phyloP scores from a whole-genome alignment of 2,113 vertebrate species.

The Vimba vimba region DNA sequence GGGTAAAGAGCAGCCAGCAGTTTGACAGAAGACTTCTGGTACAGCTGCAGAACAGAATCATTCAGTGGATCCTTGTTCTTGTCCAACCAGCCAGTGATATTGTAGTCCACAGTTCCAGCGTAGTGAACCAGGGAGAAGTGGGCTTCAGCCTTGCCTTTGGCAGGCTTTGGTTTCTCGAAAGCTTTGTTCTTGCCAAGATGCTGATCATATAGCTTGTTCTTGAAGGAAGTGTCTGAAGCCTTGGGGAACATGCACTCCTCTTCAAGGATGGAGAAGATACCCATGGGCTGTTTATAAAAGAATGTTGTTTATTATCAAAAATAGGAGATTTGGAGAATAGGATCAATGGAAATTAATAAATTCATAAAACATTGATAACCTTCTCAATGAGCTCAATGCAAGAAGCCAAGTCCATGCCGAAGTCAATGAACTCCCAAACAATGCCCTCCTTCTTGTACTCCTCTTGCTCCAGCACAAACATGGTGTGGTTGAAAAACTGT shows the following conservation, averaged over 20 bases:
- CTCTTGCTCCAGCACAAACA: constrained; percentile 86
- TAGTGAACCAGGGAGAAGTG: constrained; percentile 85
- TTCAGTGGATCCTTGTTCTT: constrained; percentile 64
- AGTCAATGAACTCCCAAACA: constrained; percentile 89
- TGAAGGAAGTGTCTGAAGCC: constrained; percentile 63
- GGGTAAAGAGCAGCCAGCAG: constrained; percentile 51
- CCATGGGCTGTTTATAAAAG: constrained; percentile 68
- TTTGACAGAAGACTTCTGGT: constrained; percentile 54
- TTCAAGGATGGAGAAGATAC: constrained; percentile 76
- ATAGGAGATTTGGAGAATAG: neutral
- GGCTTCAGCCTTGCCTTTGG: constrained; percentile 81
- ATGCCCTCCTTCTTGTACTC: constrained; percentile 90
- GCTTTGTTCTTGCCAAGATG: constrained; percentile 45
- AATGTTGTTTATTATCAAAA: neutral
- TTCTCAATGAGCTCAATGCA: constrained; percentile 91
- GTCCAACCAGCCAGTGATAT: constrained; percentile 64
- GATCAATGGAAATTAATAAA: too few species aligned
- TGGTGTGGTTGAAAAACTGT: constrained; percentile 87
- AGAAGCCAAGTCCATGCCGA: constrained; percentile 89
- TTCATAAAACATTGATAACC: constrained; percentile 64
- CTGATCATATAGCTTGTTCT: constrained; percentile 56
- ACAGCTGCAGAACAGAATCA: constrained; percentile 58
- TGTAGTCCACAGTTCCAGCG: constrained; percentile 84
- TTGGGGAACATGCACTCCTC: constrained; percentile 80
- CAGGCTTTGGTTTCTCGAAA: constrained; percentile 83